Base-by-base conservation (phyloP, 2,113 vertebrate genomes). In the Origma solitaria region DNA sequence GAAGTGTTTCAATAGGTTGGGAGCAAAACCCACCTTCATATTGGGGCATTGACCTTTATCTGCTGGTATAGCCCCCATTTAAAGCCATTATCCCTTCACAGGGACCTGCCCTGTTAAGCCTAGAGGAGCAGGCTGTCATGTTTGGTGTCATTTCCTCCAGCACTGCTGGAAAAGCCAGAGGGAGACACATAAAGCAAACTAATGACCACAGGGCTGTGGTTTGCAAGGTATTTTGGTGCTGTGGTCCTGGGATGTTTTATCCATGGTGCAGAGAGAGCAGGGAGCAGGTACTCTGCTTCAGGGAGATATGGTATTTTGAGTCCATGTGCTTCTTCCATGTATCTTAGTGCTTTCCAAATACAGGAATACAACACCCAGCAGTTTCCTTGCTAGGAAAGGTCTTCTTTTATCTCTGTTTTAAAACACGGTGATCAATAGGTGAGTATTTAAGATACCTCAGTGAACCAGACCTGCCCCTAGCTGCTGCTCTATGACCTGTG, bases 291-390 rank as follows among this genome's bases (percentile, higher is more conserved):
- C 10, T 44, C 25, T 72, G 30, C 62, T 90, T 44, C 45, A 54
- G 58, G 28, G 21, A 61, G 10, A 57, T 45, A 22, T 2, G 2
- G 15, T 40, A 31, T 60, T 86, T 70, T 35, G 42, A 77, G 35
- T 27, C 51, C 42, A 35, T 0, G 0, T 27, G 11, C 7, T 73
- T 30, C 40, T 65, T 61, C 40, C 23, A 3, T 18, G 3, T 22
- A 54, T 21, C 30, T 76, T 40, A 33, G 22, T 37, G 18, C 31
- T 90, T 88, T 61, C 40, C 47, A 77, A 79, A 57, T 28, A 62
- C 5, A 72, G 13, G 9, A 81, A 35, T 13, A 50, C 11, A 90
- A 28, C 33, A 66, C 5, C 0, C 49, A 83, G 57, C 11, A 56
- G 47, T 50, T 65, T 69, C 12, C 35, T 40, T 73, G 17, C 5